Conservation (phyloP, 2,888 invertebrate species). For the Eilema griseolum region DNA sequence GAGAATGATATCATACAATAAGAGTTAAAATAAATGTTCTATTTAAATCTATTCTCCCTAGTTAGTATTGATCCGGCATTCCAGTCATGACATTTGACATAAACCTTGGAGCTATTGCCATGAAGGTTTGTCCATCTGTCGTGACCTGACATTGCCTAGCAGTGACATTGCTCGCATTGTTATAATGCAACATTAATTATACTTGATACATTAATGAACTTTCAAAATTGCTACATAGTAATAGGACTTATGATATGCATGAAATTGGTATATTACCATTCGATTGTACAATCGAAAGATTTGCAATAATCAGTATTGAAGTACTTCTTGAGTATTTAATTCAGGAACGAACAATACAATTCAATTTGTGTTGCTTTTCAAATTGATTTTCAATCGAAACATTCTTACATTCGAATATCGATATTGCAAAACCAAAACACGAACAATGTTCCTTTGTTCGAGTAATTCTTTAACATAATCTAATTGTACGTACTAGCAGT, state of each 20-base stretch:
- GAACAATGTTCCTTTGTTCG: not conserved
- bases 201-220: constrained; percentile 47
- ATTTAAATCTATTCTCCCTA: constrained; percentile 45
- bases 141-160: constrained; percentile 59
- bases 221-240: constrained; percentile 32
- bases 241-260: constrained; percentile 30
- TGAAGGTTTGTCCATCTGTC: constrained; percentile 65
- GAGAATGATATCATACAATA: constrained; percentile 21
- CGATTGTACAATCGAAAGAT: constrained; percentile 38
- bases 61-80: constrained; percentile 56
- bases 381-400: constrained; percentile 42
- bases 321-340: constrained; percentile 56
- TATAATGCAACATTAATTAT: constrained; percentile 55
- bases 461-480: not conserved
- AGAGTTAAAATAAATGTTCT: constrained; percentile 43
- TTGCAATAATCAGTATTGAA: constrained; percentile 19
- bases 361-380: constrained; percentile 47
- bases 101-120: constrained; percentile 58
- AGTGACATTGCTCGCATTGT: constrained; percentile 64
- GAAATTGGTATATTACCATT: constrained; percentile 19
- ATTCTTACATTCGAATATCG: constrained; percentile 33
- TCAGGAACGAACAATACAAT: constrained; percentile 45
- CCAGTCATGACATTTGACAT: constrained; percentile 67
- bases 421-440: constrained; percentile 32
- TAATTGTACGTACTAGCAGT: not conserved